Percentiles rank a stretch among this genome's conserved stretches.
These are phyloP conservation scores for Diplazon laetatorius DNA, from an alignment of 2,888 invertebrate species.

Conservation along the genomic window DNA sequence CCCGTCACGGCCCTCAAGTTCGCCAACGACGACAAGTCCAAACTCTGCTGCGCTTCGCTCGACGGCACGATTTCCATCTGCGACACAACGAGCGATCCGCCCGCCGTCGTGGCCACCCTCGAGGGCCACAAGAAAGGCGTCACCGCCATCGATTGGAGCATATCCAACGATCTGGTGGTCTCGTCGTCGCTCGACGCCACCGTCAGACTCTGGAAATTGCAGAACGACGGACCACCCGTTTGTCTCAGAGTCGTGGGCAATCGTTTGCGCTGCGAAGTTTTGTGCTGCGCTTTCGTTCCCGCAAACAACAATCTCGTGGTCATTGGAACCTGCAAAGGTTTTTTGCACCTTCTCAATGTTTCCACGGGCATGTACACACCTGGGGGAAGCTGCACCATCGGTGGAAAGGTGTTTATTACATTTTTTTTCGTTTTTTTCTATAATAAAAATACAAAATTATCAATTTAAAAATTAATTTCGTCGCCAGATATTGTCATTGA, in stretches of 20 bases:
- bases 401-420: slow-evolving; percentile 80
- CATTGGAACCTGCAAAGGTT: slow-evolving; percentile 89
- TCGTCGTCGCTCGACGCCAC: slow-evolving; percentile 90
- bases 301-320: slow-evolving; percentile 93
- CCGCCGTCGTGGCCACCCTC: slow-evolving; percentile 88
- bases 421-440: slow-evolving; percentile 36
- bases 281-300: slow-evolving; percentile 91
- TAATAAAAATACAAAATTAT: not conserved
- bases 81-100: slow-evolving; percentile 87
- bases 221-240: slow-evolving; percentile 77
- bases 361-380: slow-evolving; percentile 92
- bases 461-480: slow-evolving; percentile 19
- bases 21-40: slow-evolving; percentile 92
- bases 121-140: slow-evolving; percentile 90
- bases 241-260: slow-evolving; percentile 87
- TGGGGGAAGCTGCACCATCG: slow-evolving; percentile 84
- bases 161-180: slow-evolving; percentile 92
- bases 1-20: slow-evolving; percentile 91
- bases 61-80: slow-evolving; percentile 92
- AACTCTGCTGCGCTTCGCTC: slow-evolving; percentile 90
- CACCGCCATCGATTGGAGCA: slow-evolving; percentile 93
- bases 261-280: slow-evolving; percentile 85
- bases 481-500: slow-evolving; percentile 85
- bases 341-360: slow-evolving; percentile 91
- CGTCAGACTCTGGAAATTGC: slow-evolving; percentile 89